Percentiles rank a stretch among this genome's conserved stretches.
Evolutionary conservation across 2,113 vertebrate species (phyloP).

Genomic region (Scortum barcoo): DNA sequence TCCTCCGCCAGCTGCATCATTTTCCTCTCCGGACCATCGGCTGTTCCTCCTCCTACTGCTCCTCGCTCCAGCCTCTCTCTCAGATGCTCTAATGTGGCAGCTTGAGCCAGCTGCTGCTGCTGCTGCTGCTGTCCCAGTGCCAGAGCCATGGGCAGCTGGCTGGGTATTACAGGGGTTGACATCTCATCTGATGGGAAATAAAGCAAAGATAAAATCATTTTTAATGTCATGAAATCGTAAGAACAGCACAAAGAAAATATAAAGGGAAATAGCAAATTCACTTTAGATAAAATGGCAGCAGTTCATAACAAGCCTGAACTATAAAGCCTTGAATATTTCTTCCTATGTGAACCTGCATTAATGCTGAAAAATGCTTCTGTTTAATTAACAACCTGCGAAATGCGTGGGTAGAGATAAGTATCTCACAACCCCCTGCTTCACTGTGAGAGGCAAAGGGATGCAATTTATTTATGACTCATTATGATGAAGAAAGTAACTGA

Average conservation of each 20-base stretch:
- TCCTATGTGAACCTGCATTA: neutral
- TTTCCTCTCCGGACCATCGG: constrained; percentile 91
- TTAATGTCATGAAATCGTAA: neutral
- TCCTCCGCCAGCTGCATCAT: constrained; percentile 88
- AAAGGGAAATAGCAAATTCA: neutral
- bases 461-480: neutral
- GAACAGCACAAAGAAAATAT: neutral
- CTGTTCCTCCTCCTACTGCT: constrained; percentile 53
- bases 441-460: neutral
- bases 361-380: neutral
- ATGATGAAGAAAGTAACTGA: neutral
- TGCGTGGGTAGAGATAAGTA: neutral
- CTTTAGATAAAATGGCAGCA: neutral
- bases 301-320: neutral
- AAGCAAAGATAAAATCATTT: neutral
- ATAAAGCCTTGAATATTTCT: neutral
- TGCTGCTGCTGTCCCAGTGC: constrained; percentile 88
- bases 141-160: constrained; percentile 88
- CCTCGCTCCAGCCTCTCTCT: constrained; percentile 91
- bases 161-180: constrained; percentile 81
- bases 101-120: constrained; percentile 88
- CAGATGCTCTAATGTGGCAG: constrained; percentile 91
- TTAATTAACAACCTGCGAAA: neutral
- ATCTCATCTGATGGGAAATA: constrained; percentile 72
- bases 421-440: neutral